These are phyloP conservation scores for Magallana gigas DNA, from an alignment of 1,140 invertebrate genomes.

Conservation along the genomic window DNA sequence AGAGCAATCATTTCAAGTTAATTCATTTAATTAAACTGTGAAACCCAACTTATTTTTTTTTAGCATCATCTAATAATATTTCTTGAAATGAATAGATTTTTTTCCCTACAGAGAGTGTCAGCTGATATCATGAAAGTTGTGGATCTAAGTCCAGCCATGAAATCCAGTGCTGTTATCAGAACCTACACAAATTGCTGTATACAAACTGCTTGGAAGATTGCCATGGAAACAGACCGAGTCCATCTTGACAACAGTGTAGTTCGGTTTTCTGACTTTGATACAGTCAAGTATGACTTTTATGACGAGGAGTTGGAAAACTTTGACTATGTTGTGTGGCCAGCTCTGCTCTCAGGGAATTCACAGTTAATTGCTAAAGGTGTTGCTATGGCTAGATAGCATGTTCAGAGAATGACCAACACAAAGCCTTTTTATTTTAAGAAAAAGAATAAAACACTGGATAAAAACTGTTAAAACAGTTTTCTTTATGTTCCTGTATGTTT, in stretches of 20 bases:
- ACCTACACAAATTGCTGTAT: slow-evolving; percentile 3
- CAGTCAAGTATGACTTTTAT: background rate
- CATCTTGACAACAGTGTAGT: background rate
- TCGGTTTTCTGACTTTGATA: slow-evolving; percentile 17
- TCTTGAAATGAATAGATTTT: background rate
- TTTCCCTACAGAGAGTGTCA: background rate
- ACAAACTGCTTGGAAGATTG: background rate
- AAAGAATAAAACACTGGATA: too few species aligned
- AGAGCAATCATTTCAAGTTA: too few species aligned
- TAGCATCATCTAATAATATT: too few species aligned
- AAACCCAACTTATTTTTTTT: too few species aligned
- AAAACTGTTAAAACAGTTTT: too few species aligned
- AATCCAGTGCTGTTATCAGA: background rate
- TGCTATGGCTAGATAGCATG: background rate
- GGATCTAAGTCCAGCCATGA: background rate
- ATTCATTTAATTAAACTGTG: too few species aligned
- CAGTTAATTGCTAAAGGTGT: slow-evolving; percentile 21
- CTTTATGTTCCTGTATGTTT: too few species aligned
- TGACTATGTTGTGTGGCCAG: slow-evolving; percentile 27
- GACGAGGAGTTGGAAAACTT: background rate
- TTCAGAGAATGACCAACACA: background rate
- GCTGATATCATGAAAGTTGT: background rate
- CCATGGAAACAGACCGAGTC: background rate
- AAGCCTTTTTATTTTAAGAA: background rate
- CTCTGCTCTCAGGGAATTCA: background rate